These are phyloP conservation scores for Cariama cristata DNA, from an alignment of 2,113 vertebrate species.

Conservation along the genomic window DNA sequence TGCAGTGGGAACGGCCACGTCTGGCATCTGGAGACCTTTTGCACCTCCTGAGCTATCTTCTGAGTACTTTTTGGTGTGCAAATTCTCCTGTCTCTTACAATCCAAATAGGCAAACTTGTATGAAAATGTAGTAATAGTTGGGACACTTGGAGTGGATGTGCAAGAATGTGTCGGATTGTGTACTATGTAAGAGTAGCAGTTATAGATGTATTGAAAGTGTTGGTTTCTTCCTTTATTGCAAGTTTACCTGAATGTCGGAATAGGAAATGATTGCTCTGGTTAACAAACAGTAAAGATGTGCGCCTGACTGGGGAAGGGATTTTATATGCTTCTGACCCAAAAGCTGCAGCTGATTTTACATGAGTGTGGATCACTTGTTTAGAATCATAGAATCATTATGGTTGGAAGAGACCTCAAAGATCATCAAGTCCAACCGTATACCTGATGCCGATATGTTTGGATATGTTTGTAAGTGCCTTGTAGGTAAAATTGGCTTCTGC, in stretches of 20 bases:
- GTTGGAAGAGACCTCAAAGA: too few species aligned
- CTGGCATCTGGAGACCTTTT: not conserved
- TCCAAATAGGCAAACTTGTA: not conserved
- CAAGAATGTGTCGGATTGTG: not conserved
- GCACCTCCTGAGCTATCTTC: not conserved
- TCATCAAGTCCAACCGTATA: too few species aligned
- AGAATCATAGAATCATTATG: too few species aligned
- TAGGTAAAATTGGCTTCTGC: not conserved
- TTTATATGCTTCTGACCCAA: not conserved
- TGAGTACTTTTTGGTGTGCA: not conserved
- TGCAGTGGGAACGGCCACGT: not conserved
- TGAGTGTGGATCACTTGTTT: not conserved
- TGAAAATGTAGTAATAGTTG: not conserved
- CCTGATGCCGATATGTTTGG: too few species aligned
- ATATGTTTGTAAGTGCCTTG: not conserved
- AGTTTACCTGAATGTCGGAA: not conserved
- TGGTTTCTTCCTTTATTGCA: not conserved
- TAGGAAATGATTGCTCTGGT: not conserved
- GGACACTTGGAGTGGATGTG: not conserved
- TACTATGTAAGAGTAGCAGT: not conserved
- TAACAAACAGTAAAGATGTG: not conserved
- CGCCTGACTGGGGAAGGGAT: not conserved
- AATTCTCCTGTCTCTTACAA: not conserved
- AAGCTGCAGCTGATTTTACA: not conserved
- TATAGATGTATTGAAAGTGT: not conserved